Percentiles rank a stretch among this genome's conserved stretches.
phyloP scores from a whole-genome alignment of 2,888 invertebrate species.

The Scelioninae gen. 1 region DNA sequence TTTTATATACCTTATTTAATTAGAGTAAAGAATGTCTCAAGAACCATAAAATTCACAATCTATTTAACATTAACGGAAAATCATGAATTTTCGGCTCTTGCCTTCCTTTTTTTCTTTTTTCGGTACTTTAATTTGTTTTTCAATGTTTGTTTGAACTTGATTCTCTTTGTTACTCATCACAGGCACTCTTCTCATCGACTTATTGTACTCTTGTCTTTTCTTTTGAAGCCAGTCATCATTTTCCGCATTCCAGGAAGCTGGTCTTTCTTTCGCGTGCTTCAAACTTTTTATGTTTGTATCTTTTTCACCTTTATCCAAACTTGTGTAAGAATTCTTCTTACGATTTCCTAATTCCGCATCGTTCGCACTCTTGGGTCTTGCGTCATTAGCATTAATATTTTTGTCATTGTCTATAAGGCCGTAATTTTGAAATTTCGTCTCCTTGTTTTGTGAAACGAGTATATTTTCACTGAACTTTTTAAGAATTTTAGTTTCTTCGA shows the following conservation, averaged over 20 bases:
- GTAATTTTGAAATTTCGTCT: constrained; percentile 80
- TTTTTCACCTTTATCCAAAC: constrained; percentile 73
- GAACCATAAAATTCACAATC: too few species aligned
- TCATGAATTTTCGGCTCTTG: constrained; percentile 78
- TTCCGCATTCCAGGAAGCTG: constrained; percentile 80
- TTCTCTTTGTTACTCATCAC: constrained; percentile 79
- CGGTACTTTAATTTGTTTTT: constrained; percentile 65
- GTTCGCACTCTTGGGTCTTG: constrained; percentile 52
- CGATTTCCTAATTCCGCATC: constrained; percentile 62
- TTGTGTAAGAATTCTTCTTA: constrained; percentile 74
- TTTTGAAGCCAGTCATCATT: constrained; percentile 79
- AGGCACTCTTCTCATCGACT: constrained; percentile 73
- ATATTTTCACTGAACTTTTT: constrained; percentile 79
- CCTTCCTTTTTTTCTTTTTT: constrained; percentile 74
- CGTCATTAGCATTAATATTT: constrained; percentile 17
- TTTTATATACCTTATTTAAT: too few species aligned
- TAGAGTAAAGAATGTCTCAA: too few species aligned
- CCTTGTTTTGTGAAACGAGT: constrained; percentile 75
- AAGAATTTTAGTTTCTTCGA: constrained; percentile 77
- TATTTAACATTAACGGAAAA: constrained; percentile 75
- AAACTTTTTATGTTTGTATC: constrained; percentile 34
- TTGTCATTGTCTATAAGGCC: constrained; percentile 78
- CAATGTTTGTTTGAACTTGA: constrained; percentile 59
- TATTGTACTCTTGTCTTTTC: constrained; percentile 79
- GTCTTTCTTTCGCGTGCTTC: constrained; percentile 74